Base-by-base conservation (phyloP, 1,140 invertebrate genomes). In the Solenopsis fugax region DNA sequence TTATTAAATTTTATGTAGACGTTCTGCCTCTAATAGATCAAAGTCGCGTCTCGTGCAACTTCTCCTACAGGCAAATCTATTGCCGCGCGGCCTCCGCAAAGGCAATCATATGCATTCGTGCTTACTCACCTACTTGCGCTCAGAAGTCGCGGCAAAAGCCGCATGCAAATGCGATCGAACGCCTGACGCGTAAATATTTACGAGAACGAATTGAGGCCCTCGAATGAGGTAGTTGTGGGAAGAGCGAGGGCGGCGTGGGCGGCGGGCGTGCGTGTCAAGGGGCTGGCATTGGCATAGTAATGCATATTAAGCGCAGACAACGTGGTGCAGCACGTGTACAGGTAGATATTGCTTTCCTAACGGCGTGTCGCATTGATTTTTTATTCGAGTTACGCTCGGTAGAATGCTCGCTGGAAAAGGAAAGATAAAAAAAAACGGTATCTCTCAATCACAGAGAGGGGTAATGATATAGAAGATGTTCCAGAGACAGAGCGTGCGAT, bases 141-240 rank as follows among this genome's bases (percentile, higher is more conserved):
- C 88, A 87, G 88, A 92, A 92, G 91, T 88, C 87, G 76, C 80
- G 60, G 85, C 16, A 88, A 93, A 92, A 90, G 73, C 87, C 78
- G 50, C 86, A 92, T 93, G 92, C 90, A 92, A 92, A 93, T 93
- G 88, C 76, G 73, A 92, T 89, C 76, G 67, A 82, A 90, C 88
- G 84, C 82, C 85, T 73, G 88, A 52, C 88, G 87, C 88, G 92
- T 93, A 93, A 93, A 93, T 93, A 93, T 93, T 93, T 93, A 93
- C 92, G 91, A 91, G 88, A 60, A 75, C 60, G 84, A 75, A 82
- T 77, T 84, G 72, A 88, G 88, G 54, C 80, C 21, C 80, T 84
- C 54, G 80, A 84, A 60, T 12, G 80, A 84, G 52, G 29, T 71
- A 69, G 81, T 75, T 86, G 54, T 77, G 45, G 37, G 41, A 52